Conservation (phyloP, 2,113 vertebrate genomes). For the Campylomormyrus tamandua region DNA sequence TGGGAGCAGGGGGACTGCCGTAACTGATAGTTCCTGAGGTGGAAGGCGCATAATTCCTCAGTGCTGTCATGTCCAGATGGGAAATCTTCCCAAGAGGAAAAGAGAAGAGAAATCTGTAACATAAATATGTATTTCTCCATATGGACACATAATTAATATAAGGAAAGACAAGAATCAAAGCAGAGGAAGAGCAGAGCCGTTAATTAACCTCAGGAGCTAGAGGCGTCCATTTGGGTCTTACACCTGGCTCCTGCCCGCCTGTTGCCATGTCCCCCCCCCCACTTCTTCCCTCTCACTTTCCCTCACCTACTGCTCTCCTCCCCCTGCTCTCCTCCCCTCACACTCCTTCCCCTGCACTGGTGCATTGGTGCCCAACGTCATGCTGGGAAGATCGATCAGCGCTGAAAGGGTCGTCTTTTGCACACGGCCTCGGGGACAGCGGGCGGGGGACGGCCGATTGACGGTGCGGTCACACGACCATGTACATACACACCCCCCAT, state of each 20-base stretch:
- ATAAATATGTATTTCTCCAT: slow-evolving; percentile 38
- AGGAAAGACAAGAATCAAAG: slow-evolving; percentile 8
- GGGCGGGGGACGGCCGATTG: neutral
- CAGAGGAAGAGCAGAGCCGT: neutral
- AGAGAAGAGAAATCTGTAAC: slow-evolving; percentile 31
- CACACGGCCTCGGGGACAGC: neutral
- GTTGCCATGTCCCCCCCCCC: neutral
- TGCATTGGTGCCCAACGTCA: slow-evolving; percentile 23
- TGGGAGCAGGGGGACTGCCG: no score
- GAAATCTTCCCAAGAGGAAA: slow-evolving; percentile 24
- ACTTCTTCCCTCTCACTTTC: neutral
- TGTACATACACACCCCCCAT: neutral
- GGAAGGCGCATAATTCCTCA: slow-evolving; percentile 8
- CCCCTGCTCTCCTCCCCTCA: neutral
- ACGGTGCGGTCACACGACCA: neutral
- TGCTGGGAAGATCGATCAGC: slow-evolving; percentile 36
- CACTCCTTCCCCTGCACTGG: neutral
- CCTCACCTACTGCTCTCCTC: neutral
- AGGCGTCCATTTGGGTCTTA: neutral
- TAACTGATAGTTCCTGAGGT: neutral
- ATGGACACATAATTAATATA: slow-evolving; percentile 40
- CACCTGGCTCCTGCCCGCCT: neutral
- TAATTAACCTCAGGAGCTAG: neutral
- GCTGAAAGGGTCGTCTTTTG: neutral
- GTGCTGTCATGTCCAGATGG: slow-evolving; percentile 27